Percentiles rank a stretch among this genome's conserved stretches.
These are phyloP conservation scores for Meteorus colon DNA, from an alignment of 2,888 invertebrate genomes.

Conservation along the genomic window DNA sequence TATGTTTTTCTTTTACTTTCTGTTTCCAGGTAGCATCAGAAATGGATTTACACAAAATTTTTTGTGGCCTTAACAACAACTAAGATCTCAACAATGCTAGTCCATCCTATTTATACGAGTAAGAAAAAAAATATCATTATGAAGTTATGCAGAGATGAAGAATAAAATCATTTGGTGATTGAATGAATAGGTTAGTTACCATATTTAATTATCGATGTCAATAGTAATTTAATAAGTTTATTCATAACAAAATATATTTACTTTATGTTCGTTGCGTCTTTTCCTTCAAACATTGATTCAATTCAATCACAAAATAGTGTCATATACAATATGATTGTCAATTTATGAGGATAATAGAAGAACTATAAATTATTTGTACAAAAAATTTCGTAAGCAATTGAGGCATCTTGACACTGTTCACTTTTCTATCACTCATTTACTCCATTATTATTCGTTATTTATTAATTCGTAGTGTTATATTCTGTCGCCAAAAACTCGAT, in stretches of 20 bases:
- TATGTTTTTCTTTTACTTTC: neutral
- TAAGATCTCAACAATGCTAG: neutral
- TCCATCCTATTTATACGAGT: slow-evolving; percentile 7
- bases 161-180: neutral
- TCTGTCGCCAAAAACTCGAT: neutral
- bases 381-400: neutral
- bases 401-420: neutral
- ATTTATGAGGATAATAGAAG: neutral
- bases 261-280: neutral
- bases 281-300: neutral
- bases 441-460: neutral
- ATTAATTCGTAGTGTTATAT: neutral
- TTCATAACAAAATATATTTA: neutral
- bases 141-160: slow-evolving; percentile 1
- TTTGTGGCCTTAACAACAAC: neutral
- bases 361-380: neutral
- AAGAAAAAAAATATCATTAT: slow-evolving; percentile 1
- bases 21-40: slow-evolving; percentile 18
- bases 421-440: neutral
- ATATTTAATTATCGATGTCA: neutral
- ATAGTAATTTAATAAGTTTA: neutral
- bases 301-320: neutral
- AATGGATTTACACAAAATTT: slow-evolving; percentile 3
- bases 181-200: neutral
- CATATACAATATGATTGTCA: neutral